Percentiles rank a stretch among this genome's conserved stretches.
These are phyloP conservation scores for Semnornis frantzii DNA, from an alignment of 2,113 vertebrate species.

Conservation along the genomic window DNA sequence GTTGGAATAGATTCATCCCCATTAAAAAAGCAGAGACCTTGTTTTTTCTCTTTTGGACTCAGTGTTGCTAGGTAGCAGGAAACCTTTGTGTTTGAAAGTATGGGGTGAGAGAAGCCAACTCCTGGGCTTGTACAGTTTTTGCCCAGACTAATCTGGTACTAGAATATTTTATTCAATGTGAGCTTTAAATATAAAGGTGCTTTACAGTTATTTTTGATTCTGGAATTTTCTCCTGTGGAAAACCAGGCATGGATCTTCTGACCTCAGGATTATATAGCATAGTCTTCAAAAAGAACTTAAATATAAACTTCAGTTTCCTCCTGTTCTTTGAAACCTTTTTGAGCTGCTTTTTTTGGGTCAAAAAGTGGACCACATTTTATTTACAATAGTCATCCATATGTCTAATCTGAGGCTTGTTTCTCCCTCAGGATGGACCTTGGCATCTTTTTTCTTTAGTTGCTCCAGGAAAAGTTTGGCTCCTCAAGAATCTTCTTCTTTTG, in stretches of 20 bases:
- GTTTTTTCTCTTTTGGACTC: neutral
- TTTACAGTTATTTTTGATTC: neutral
- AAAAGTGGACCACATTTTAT: neutral
- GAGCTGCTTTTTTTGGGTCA: neutral
- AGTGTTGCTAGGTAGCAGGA: neutral
- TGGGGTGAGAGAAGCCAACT: neutral
- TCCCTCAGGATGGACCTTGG: slow-evolving; percentile 20
- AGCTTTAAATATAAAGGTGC: neutral
- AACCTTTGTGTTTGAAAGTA: neutral
- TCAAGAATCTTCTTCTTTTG: neutral
- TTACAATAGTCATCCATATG: slow-evolving; percentile 10
- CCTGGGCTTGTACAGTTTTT: neutral
- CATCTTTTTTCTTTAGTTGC: slow-evolving; percentile 13
- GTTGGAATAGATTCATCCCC: neutral
- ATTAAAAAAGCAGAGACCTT: neutral
- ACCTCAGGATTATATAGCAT: neutral
- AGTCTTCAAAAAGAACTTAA: neutral
- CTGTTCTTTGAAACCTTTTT: neutral
- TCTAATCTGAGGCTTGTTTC: slow-evolving; percentile 7
- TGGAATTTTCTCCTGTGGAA: neutral
- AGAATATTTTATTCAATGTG: neutral
- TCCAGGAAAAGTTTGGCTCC: slow-evolving; percentile 46
- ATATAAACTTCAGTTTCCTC: neutral
- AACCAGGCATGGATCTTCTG: neutral
- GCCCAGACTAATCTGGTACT: neutral